Evolutionary conservation across 2,888 invertebrate genomes (phyloP).

Genomic region (Cryptus viduatorius): DNA sequence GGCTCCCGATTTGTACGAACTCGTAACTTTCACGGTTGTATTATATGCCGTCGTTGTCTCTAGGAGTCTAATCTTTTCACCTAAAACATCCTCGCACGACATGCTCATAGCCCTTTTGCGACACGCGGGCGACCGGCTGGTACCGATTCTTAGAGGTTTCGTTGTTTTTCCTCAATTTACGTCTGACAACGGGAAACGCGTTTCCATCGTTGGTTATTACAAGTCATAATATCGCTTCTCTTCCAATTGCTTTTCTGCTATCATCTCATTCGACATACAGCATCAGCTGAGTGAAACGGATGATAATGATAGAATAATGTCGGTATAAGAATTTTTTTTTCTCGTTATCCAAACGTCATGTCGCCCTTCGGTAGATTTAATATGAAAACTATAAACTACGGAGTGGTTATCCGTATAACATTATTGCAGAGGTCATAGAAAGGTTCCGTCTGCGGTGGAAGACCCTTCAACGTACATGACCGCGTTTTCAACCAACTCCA

Average conservation of each 20-base stretch:
- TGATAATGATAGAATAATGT: background rate
- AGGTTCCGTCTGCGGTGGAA: constrained; percentile 16
- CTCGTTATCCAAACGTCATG: background rate
- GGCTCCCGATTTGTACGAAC: constrained; percentile 50
- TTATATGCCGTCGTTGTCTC: constrained; percentile 17
- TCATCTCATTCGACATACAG: background rate
- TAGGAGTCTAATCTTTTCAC: background rate
- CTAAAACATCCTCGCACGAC: constrained; percentile 55
- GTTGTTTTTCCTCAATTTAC: background rate
- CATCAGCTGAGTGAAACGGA: background rate
- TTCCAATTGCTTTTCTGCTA: background rate
- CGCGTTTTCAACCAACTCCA: background rate
- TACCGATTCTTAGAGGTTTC: constrained; percentile 36
- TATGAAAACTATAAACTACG: constrained; percentile 13
- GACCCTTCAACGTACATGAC: background rate
- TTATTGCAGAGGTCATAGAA: constrained; percentile 33
- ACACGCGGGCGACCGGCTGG: constrained; percentile 58
- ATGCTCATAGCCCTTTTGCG: constrained; percentile 40
- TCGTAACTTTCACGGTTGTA: constrained; percentile 53
- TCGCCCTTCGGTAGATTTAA: background rate
- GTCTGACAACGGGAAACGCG: background rate
- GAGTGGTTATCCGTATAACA: constrained; percentile 35
- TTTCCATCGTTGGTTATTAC: background rate
- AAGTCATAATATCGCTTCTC: background rate
- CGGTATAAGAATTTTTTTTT: background rate